phyloP scores from a whole-genome alignment of 2,888 invertebrate genomes.

The Pherbina coryleti region DNA sequence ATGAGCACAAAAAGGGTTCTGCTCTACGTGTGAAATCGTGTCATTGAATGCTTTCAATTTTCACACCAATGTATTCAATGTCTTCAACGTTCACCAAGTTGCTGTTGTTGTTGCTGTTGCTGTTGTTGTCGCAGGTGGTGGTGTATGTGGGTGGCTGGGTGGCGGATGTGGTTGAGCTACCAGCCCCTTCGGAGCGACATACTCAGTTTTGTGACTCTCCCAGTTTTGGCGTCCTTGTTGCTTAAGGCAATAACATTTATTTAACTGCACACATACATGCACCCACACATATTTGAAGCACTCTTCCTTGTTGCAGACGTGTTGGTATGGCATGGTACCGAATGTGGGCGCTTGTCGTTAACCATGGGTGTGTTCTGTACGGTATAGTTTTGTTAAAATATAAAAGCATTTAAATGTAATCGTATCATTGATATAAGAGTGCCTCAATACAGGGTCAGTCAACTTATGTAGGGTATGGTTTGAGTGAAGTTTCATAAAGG shows the following conservation, averaged over 20 bases:
- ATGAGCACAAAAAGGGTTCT: constrained; percentile 24
- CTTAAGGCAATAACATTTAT: neutral
- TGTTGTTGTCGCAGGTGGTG: constrained; percentile 20
- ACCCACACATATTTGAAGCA: neutral
- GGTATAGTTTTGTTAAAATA: constrained; percentile 26
- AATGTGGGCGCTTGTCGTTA: constrained; percentile 4
- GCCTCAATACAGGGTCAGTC: constrained; percentile 9
- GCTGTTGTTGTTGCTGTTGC: constrained; percentile 26
- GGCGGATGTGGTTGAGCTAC: neutral
- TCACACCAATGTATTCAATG: constrained; percentile 40
- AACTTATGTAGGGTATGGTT: neutral
- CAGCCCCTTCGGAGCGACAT: neutral
- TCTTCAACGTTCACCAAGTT: neutral
- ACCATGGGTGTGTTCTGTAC: constrained; percentile 45
- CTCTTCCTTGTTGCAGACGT: neutral
- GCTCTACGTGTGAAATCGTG: constrained; percentile 31
- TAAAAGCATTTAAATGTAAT: constrained; percentile 42
- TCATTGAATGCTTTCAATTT: constrained; percentile 48
- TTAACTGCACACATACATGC: neutral
- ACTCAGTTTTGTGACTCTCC: constrained; percentile 1
- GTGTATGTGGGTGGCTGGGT: neutral
- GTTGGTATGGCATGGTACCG: constrained; percentile 5
- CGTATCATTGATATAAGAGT: constrained; percentile 50
- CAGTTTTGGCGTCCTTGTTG: constrained; percentile 3
- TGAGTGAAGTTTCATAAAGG: neutral